Evolutionary conservation across 2,888 invertebrate genomes (phyloP).

Genomic region (Druceiella hillmani): DNA sequence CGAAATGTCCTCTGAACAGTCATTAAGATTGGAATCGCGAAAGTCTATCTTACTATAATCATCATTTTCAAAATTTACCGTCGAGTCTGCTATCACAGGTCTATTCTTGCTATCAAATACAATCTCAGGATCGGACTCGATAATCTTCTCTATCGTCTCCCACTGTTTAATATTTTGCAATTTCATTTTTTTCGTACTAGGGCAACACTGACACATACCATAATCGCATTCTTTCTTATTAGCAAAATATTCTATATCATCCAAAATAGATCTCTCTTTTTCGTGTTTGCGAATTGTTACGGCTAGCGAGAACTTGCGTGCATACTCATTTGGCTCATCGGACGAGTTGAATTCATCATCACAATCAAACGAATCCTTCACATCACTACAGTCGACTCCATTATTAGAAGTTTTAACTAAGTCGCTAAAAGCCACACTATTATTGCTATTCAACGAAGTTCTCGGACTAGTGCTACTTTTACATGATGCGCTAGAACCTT

Average conservation of each 20-base stretch:
- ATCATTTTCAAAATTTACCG: conserved; percentile 26
- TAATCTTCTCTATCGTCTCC: conserved; percentile 43
- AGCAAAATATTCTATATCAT: conserved; percentile 39
- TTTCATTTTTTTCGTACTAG: conserved; percentile 29
- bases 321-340: no score
- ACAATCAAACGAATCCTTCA: no score
- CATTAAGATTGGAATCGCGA: no score
- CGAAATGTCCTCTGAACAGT: no score
- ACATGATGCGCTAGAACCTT: no score
- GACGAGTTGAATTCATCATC: no score
- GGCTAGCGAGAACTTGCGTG: conserved; percentile 38
- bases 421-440: conserved; percentile 8
- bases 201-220: conserved; percentile 40
- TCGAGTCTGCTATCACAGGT: conserved; percentile 37
- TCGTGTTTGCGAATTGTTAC: conserved; percentile 29
- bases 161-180: conserved; percentile 32
- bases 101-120: conserved; percentile 44
- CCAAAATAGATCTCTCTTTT: conserved; percentile 38
- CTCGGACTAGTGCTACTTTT: no score
- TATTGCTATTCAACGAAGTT: no score
- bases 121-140: conserved; percentile 47
- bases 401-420: no score
- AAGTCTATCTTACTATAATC: no score
- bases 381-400: no score
- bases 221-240: conserved; percentile 45